These are phyloP conservation scores for Scaptomyza reducta DNA, from an alignment of 2,888 invertebrate genomes.

Conservation along the genomic window DNA sequence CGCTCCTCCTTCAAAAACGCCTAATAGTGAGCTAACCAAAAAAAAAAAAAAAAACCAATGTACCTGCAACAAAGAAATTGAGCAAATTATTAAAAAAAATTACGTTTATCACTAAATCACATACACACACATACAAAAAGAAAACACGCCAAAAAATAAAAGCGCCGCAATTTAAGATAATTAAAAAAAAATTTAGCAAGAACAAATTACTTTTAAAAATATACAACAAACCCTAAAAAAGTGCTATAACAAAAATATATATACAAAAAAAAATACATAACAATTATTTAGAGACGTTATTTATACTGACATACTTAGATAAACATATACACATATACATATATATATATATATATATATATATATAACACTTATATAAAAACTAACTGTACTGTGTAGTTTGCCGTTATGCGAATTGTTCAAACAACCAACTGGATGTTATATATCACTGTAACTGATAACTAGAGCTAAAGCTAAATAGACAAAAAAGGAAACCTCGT, in stretches of 20 bases:
- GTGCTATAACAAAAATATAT: constrained; percentile 42
- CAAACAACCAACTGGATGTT: constrained; percentile 32
- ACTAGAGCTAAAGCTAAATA: constrained; percentile 65
- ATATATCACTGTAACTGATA: constrained; percentile 36
- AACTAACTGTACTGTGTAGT: constrained; percentile 57
- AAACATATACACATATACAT: constrained; percentile 17
- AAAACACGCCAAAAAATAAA: constrained; percentile 1
- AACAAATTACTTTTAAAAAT: constrained; percentile 73
- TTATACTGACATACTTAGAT: constrained; percentile 43
- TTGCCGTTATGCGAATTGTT: constrained; percentile 66
- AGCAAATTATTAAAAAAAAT: constrained; percentile 52
- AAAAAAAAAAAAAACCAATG: constrained; percentile 58
- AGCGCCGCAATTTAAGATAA: constrained; percentile 29
- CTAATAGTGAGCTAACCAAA: constrained; percentile 29
- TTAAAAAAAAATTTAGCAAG: constrained; percentile 50
- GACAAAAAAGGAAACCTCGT: constrained; percentile 67
- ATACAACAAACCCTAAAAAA: constrained; percentile 51
- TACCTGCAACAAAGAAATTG: constrained; percentile 76
- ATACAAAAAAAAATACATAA: constrained; percentile 15
- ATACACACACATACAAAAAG: constrained; percentile 18
- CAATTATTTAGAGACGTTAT: constrained; percentile 43
- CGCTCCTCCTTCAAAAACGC: constrained; percentile 54
- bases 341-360: constrained; percentile 18
- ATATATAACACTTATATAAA: constrained; percentile 44
- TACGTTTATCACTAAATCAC: constrained; percentile 10